These are phyloP conservation scores for Tenualosa thibaudeaui DNA, from an alignment of 2,797 vertebrate genomes.

Conservation along the genomic window DNA sequence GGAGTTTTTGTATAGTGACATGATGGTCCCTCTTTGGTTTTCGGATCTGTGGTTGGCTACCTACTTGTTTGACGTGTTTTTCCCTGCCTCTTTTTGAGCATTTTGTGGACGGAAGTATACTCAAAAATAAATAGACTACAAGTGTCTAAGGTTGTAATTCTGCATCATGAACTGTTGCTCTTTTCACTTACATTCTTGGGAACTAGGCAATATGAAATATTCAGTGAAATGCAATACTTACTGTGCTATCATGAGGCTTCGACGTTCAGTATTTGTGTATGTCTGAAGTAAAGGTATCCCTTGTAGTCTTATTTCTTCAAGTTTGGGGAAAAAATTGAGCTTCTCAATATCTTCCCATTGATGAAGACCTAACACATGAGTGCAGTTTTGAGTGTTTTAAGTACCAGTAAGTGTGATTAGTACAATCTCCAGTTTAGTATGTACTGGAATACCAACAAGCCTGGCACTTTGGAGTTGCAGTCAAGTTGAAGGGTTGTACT, in stretches of 20 bases:
- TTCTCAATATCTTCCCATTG: conserved; percentile 97
- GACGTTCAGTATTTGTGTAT: conserved; percentile 89
- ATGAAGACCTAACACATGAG: conserved; percentile 79
- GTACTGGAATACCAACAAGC: too few relatives aligned
- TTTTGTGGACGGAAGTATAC: too few relatives aligned
- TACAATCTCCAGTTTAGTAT: too few relatives aligned
- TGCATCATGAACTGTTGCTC: not conserved
- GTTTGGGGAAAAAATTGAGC: conserved; percentile 90
- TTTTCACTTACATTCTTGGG: not conserved
- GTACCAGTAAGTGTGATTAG: not conserved
- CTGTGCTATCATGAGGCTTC: conserved; percentile 91
- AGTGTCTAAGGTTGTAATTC: not conserved
- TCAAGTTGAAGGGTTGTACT: too few relatives aligned
- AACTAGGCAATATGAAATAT: not conserved
- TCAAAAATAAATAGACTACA: too few relatives aligned
- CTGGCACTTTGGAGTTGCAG: too few relatives aligned
- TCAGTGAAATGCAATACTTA: conserved; percentile 56
- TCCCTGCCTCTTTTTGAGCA: too few relatives aligned
- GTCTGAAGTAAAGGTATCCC: conserved; percentile 92
- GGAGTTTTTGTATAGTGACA: too few relatives aligned
- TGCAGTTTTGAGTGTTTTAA: not conserved
- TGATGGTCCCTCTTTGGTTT: too few relatives aligned
- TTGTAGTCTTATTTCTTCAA: conserved; percentile 93
- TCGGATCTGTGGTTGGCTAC: too few relatives aligned
- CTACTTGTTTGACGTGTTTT: too few relatives aligned